phyloP scores from a whole-genome alignment of 2,888 invertebrate genomes.

The Eueremaeus valkanovi region DNA sequence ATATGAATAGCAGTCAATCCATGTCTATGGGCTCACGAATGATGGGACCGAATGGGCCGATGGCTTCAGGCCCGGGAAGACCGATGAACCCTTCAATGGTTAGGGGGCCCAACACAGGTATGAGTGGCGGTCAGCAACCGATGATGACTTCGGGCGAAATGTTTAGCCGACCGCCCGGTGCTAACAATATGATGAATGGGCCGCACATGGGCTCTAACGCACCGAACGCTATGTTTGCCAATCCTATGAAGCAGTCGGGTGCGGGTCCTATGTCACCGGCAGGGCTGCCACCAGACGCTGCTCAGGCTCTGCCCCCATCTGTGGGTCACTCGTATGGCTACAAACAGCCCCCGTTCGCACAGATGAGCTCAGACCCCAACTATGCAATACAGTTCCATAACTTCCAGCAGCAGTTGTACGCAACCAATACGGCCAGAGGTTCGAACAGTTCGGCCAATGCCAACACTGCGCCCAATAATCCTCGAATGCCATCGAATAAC shows the following conservation, averaged over 20 bases:
- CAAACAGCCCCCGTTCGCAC: conserved; percentile 71
- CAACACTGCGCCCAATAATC: conserved; percentile 20
- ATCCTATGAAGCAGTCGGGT: conserved; percentile 56
- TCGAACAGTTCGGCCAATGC: conserved; percentile 38
- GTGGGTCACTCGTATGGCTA: conserved; percentile 57
- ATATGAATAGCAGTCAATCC: conserved; percentile 43
- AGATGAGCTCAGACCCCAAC: conserved; percentile 78
- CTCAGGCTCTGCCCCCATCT: conserved; percentile 47
- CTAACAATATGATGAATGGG: conserved; percentile 37
- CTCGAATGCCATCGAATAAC: conserved; percentile 34
- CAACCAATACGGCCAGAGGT: conserved; percentile 68
- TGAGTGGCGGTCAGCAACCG: conserved; percentile 10
- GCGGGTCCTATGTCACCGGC: conserved; percentile 43
- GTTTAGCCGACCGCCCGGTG: conserved; percentile 29
- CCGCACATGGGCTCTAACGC: background rate
- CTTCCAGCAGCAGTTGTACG: conserved; percentile 90
- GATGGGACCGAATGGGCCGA: conserved; percentile 44
- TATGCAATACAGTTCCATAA: conserved; percentile 93
- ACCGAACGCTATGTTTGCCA: conserved; percentile 68
- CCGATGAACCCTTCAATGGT: conserved; percentile 39
- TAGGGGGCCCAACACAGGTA: conserved; percentile 37
- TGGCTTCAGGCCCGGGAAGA: conserved; percentile 43
- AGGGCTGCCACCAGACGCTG: conserved; percentile 45
- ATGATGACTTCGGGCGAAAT: conserved; percentile 33
- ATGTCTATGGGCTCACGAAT: conserved; percentile 42